Evolutionary conservation across 2,888 invertebrate species (phyloP).

Genomic region (Lasius platythorax): DNA sequence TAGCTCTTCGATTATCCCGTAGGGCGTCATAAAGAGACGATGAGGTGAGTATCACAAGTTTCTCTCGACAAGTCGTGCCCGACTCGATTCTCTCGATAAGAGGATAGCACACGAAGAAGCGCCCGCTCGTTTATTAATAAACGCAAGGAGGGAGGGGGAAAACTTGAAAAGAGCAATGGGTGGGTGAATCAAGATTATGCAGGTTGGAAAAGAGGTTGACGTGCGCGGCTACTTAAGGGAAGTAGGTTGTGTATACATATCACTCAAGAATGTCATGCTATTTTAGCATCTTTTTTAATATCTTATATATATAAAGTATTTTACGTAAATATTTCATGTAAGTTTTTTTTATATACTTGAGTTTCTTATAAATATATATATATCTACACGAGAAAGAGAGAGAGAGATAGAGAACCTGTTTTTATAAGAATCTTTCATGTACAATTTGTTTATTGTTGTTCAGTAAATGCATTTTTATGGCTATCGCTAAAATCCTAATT

Average conservation of each 20-base stretch:
- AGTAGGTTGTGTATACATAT: conserved; percentile 43
- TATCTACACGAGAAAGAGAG: no score
- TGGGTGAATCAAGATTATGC: conserved; percentile 57
- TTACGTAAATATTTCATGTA: neutral
- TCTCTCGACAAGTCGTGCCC: conserved; percentile 31
- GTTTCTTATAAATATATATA: neutral
- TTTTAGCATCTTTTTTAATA: conserved; percentile 45
- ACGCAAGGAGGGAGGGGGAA: conserved; percentile 53
- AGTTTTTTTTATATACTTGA: no score
- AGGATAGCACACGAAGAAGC: conserved; percentile 43
- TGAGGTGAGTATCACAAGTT: conserved; percentile 36
- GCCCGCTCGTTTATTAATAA: conserved; percentile 73
- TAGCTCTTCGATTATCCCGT: conserved; percentile 59
- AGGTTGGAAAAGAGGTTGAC: conserved; percentile 64
- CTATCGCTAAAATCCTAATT: neutral
- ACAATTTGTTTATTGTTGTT: neutral
- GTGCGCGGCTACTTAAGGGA: conserved; percentile 60
- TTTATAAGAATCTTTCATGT: neutral
- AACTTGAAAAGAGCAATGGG: conserved; percentile 11
- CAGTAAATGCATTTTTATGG: neutral
- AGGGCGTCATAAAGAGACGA: conserved; percentile 55
- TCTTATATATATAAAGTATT: neutral
- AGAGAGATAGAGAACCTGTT: neutral
- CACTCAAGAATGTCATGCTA: conserved; percentile 39
- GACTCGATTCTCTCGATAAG: conserved; percentile 16